These are phyloP conservation scores for Acipenser transmontanus DNA, from an alignment of 2,797 vertebrate genomes.

Conservation along the genomic window DNA sequence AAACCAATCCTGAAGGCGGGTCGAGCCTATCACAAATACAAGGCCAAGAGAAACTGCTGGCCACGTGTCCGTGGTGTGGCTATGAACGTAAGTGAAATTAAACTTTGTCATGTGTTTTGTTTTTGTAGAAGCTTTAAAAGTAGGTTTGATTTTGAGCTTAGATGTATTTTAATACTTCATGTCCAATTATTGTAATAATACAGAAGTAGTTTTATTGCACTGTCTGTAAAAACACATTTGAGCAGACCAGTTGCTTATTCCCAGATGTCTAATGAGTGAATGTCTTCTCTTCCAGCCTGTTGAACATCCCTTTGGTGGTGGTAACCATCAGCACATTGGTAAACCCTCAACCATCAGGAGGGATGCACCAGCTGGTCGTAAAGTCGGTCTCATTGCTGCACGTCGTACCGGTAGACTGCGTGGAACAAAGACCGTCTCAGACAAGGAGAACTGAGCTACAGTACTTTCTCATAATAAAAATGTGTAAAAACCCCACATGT, in stretches of 20 bases:
- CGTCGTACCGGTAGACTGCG: constrained; percentile 93
- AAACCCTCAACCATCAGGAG: constrained; percentile 97
- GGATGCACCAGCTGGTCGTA: constrained; percentile 93
- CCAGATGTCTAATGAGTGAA: neutral
- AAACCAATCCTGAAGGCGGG: constrained; percentile 97
- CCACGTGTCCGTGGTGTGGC: constrained; percentile 97
- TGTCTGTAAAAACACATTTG: neutral
- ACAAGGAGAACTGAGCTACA: constrained; percentile 83
- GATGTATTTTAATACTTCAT: neutral
- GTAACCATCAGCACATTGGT: constrained; percentile 98
- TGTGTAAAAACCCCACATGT: constrained; percentile 32
- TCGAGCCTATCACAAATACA: constrained; percentile 98
- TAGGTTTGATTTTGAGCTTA: no score
- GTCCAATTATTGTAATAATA: no score
- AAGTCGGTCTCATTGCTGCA: constrained; percentile 98
- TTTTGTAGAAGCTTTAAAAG: no score
- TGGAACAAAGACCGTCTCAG: constrained; percentile 98
- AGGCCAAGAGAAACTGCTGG: constrained; percentile 99
- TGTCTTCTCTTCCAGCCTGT: constrained; percentile 68
- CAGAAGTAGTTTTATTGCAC: neutral
- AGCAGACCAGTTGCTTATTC: no score
- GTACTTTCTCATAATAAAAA: constrained; percentile 63
- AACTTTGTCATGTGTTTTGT: neutral
- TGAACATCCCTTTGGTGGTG: constrained; percentile 98
- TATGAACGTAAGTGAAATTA: constrained; percentile 84